A percentile compares a stretch with the other conserved stretches of the same genome.
These are phyloP conservation scores for Nyctalus aviator DNA, from an alignment of 2,797 vertebrate genomes.

Conservation along the genomic window DNA sequence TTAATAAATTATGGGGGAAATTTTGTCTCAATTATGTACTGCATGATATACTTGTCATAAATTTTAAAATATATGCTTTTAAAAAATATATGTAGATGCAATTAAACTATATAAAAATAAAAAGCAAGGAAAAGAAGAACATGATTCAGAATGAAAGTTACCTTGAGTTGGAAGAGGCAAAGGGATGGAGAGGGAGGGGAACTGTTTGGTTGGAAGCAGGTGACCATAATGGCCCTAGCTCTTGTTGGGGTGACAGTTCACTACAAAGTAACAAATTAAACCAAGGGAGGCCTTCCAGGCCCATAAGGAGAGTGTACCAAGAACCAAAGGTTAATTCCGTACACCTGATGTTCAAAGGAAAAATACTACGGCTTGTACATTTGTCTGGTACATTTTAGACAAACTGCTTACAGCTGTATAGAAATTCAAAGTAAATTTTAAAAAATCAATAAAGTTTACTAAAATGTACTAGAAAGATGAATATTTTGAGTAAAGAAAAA, in stretches of 20 bases:
- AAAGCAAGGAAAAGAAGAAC: not conserved
- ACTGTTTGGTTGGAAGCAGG: not conserved
- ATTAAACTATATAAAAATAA: conserved; percentile 39
- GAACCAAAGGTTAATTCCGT: not conserved
- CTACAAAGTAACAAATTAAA: conserved; percentile 18
- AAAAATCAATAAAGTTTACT: not conserved
- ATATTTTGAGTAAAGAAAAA: not conserved
- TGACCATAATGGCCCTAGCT: not conserved
- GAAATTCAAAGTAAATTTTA: conserved; percentile 29
- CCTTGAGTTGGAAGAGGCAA: not conserved
- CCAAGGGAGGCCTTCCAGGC: not conserved
- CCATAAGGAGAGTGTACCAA: not conserved
- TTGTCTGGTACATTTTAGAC: not conserved
- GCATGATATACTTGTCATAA: not conserved
- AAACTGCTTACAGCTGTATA: conserved; percentile 5
- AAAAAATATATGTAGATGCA: not conserved
- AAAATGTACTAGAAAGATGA: conserved; percentile 16
- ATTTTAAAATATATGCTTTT: conserved; percentile 32
- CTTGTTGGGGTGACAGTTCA: not conserved
- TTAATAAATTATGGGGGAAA: conserved; percentile 29
- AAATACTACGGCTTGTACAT: not conserved
- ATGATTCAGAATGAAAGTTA: not conserved
- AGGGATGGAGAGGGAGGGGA: not conserved
- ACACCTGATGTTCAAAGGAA: not conserved
- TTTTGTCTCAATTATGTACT: not conserved